Percentiles rank a stretch among this genome's conserved stretches.
Conservation (phyloP, 2,888 invertebrate species). For the Rhagophthalmus giganteus region DNA sequence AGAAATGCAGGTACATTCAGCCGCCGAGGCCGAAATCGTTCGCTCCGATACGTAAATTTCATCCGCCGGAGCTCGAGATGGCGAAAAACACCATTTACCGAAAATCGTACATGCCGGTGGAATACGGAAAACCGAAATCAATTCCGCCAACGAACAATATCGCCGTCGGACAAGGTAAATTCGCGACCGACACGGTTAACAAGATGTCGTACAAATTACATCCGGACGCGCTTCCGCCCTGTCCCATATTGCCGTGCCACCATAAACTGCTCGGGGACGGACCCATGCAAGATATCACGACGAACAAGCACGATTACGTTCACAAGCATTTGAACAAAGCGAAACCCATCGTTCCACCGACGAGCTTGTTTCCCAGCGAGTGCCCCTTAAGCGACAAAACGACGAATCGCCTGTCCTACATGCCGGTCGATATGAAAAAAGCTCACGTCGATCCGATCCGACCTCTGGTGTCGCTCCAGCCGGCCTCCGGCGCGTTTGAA, state of each 20-base stretch:
- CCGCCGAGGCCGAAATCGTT: conserved; percentile 20
- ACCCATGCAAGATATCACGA: conserved; percentile 74
- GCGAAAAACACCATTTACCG: conserved; percentile 68
- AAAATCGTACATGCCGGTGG: conserved; percentile 64
- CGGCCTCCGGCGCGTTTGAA: conserved; percentile 47
- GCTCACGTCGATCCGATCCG: conserved; percentile 40
- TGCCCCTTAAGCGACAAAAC: conserved; percentile 58
- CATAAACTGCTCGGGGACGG: conserved; percentile 65
- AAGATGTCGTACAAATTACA: conserved; percentile 62
- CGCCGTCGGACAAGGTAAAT: conserved; percentile 54
- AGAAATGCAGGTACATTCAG: conserved; percentile 26
- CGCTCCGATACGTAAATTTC: conserved; percentile 61
- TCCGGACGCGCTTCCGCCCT: conserved; percentile 58
- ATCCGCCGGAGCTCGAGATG: conserved; percentile 62
- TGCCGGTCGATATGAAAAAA: conserved; percentile 55
- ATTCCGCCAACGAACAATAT: conserved; percentile 52
- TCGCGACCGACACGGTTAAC: conserved; percentile 60
- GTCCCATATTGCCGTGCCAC: conserved; percentile 63
- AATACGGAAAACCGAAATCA: conserved; percentile 43
- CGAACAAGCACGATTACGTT: conserved; percentile 73
- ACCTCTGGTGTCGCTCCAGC: conserved; percentile 44
- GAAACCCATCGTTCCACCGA: conserved; percentile 50
- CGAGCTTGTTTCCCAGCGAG: conserved; percentile 50
- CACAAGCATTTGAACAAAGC: conserved; percentile 62
- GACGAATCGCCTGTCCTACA: conserved; percentile 61